Conservation (phyloP, 64 coral and sea anemone genomes). For the Stichodactyla mertensii region DNA sequence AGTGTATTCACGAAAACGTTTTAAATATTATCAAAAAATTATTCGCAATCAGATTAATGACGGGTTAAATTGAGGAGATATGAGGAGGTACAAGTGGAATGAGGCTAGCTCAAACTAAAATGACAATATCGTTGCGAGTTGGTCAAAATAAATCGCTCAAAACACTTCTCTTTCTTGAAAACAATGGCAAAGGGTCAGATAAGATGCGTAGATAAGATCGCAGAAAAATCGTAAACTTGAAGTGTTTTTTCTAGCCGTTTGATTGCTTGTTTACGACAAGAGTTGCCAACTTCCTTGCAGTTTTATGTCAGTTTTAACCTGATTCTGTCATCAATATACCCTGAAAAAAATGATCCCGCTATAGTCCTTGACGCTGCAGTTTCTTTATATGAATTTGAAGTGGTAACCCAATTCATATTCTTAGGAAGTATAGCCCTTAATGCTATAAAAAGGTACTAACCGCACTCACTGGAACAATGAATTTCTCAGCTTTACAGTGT, state of each 20-base stretch:
- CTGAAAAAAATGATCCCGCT: not conserved
- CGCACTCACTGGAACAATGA: no score
- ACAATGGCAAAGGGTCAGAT: not conserved
- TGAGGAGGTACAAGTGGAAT: not conserved
- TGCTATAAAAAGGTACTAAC: no score
- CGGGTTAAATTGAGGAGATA: not conserved
- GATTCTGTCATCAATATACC: no score
- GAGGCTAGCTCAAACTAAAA: not conserved
- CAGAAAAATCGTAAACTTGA: not conserved
- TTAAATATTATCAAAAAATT: no score
- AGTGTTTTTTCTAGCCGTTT: no score
- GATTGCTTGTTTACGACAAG: not conserved
- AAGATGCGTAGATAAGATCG: not conserved
- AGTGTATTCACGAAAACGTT: no score
- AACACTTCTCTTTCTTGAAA: not conserved
- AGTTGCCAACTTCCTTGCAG: not conserved
- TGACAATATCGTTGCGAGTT: not conserved
- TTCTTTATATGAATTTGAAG: no score
- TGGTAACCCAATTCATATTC: no score
- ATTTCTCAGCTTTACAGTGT: no score
- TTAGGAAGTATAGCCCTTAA: no score
- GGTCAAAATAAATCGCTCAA: conserved; percentile 4
- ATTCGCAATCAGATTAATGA: no score
- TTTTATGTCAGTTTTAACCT: no score
- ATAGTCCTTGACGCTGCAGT: not conserved